A percentile compares a stretch with the other conserved stretches of the same genome.
Conservation (phyloP, 2,797 vertebrate species). For the Phalloptychus januarius region DNA sequence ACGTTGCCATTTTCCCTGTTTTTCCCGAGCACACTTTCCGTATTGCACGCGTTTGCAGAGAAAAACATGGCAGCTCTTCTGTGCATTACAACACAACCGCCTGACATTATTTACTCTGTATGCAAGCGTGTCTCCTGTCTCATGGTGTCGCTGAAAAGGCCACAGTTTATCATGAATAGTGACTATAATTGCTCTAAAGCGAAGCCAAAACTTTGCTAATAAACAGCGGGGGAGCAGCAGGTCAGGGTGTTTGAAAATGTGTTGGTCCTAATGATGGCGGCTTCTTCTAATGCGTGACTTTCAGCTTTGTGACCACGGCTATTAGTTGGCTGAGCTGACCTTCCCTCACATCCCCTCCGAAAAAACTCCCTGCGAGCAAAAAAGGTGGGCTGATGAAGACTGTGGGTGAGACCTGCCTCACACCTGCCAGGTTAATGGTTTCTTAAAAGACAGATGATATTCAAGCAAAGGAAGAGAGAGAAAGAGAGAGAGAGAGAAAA, state of each 20-base stretch:
- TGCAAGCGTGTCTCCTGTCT: slow-evolving; percentile 40
- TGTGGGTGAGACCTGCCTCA: slow-evolving; percentile 61
- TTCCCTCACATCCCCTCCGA: slow-evolving; percentile 6
- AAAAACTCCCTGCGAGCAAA: slow-evolving; percentile 53
- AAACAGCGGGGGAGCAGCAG: slow-evolving; percentile 60
- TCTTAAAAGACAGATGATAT: slow-evolving; percentile 56
- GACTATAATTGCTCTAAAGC: slow-evolving; percentile 66
- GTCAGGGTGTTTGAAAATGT: slow-evolving; percentile 65
- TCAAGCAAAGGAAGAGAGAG: slow-evolving; percentile 35
- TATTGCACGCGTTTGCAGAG: slow-evolving; percentile 42
- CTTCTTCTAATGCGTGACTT: slow-evolving; percentile 67
- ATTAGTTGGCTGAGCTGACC: slow-evolving; percentile 66
- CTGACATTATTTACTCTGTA: slow-evolving; percentile 55
- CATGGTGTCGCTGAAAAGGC: slow-evolving; percentile 39
- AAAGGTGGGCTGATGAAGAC: slow-evolving; percentile 61
- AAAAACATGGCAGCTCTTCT: slow-evolving; percentile 43
- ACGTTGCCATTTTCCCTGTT: slow-evolving; percentile 66
- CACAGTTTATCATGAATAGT: slow-evolving; percentile 63
- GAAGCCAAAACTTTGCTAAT: slow-evolving; percentile 70
- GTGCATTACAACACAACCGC: slow-evolving; percentile 42
- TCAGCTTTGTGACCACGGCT: slow-evolving; percentile 63
- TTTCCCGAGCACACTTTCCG: slow-evolving; percentile 65
- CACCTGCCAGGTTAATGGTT: slow-evolving; percentile 75
- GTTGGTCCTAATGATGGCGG: slow-evolving; percentile 65
- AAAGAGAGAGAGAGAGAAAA: slow-evolving; percentile 16